Evolutionary conservation across 2,888 invertebrate genomes (phyloP).

Genomic region (Nemotelus nigrinus): DNA sequence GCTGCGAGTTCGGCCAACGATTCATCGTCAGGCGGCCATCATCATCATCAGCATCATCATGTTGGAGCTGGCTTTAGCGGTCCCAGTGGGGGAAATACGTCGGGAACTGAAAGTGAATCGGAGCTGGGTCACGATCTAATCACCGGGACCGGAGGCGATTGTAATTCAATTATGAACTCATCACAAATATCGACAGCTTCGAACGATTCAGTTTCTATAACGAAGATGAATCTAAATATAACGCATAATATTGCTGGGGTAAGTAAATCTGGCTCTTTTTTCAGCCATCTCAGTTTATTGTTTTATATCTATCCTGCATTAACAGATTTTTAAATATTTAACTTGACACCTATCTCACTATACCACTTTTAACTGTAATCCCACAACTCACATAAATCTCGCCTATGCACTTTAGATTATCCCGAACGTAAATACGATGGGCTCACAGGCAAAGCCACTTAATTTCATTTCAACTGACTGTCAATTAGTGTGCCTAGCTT

Average conservation of each 20-base stretch:
- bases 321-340: too few species aligned
- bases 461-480: conserved; percentile 13
- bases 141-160: conserved; percentile 55
- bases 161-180: conserved; percentile 64
- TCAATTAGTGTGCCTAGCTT: neutral
- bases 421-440: too few species aligned
- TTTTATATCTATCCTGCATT: too few species aligned
- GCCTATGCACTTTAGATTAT: too few species aligned
- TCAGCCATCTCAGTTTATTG: too few species aligned
- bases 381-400: too few species aligned
- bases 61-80: neutral
- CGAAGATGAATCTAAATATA: conserved; percentile 55
- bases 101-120: conserved; percentile 52
- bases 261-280: conserved; percentile 47
- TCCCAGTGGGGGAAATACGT: conserved; percentile 44
- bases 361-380: too few species aligned
- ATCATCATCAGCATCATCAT: neutral
- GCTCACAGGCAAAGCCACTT: neutral
- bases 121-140: conserved; percentile 51
- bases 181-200: conserved; percentile 65
- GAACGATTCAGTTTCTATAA: conserved; percentile 58
- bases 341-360: too few species aligned
- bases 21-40: neutral
- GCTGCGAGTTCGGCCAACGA: neutral
- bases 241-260: conserved; percentile 58